A percentile compares a stretch with the other conserved stretches of the same genome.
Evolutionary conservation across 2,113 vertebrate genomes (phyloP).

Genomic region (Nannobrachium achirus): DNA sequence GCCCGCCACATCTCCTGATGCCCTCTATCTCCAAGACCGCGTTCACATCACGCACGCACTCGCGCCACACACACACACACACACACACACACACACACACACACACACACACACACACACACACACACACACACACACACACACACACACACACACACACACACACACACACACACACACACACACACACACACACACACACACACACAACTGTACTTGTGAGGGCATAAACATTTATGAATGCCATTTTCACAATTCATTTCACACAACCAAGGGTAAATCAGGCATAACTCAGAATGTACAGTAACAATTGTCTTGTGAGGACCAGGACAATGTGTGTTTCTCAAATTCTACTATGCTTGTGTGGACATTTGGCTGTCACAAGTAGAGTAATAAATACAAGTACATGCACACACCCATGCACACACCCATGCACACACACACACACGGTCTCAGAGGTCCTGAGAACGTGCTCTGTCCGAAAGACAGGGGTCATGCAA

Average conservation of each 20-base stretch:
- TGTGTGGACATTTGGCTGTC: no score
- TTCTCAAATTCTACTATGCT: no score
- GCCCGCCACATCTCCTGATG: slow-evolving; percentile 51
- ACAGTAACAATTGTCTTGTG: no score
- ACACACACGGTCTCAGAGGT: neutral
- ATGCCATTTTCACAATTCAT: no score
- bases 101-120: neutral
- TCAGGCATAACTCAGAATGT: no score
- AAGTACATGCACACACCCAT: neutral
- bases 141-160: neutral
- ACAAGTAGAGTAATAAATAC: no score
- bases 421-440: neutral
- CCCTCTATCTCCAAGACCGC: slow-evolving; percentile 43
- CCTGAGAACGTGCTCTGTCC: slow-evolving; percentile 67
- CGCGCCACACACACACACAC: slow-evolving; percentile 36
- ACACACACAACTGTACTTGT: no score
- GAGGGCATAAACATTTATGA: no score
- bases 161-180: neutral
- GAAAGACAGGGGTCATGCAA: slow-evolving; percentile 61
- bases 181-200: neutral
- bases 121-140: neutral
- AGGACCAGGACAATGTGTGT: slow-evolving; percentile 23
- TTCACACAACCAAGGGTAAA: no score
- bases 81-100: no score
- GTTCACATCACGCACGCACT: no score